phyloP scores from a whole-genome alignment of 2,797 vertebrate genomes.

The Sarcophilus harrisii region DNA sequence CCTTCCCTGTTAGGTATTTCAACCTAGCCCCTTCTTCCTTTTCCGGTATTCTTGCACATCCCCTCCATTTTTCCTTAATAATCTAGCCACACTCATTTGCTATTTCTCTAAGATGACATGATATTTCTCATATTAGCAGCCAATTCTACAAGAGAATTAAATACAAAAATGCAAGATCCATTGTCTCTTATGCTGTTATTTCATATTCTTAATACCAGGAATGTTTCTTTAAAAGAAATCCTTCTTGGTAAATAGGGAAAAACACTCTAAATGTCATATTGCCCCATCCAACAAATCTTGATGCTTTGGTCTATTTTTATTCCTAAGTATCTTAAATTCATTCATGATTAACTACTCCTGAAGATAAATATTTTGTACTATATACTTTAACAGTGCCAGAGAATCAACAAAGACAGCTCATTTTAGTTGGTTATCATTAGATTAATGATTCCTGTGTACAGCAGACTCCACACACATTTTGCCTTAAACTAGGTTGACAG shows the following conservation, averaged over 20 bases:
- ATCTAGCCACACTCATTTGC: background rate
- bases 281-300: constrained; percentile 12
- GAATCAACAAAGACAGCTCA: background rate
- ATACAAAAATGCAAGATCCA: background rate
- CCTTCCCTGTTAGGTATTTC: background rate
- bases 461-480: constrained; percentile 2
- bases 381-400: background rate
- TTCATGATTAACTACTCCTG: background rate
- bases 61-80: background rate
- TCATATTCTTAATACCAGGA: background rate
- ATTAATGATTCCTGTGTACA: background rate
- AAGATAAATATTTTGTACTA: background rate
- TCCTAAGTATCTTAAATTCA: constrained; percentile 16
- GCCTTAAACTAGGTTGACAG: constrained; percentile 22
- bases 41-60: background rate
- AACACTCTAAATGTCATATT: constrained; percentile 31
- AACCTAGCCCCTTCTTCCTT: background rate
- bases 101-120: background rate
- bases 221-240: background rate
- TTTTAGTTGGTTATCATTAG: constrained; percentile 22
- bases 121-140: background rate
- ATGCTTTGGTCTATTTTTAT: background rate
- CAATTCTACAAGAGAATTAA: background rate
- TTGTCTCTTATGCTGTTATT: background rate
- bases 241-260: background rate